Base-by-base conservation (phyloP, 2,888 invertebrate species). In the Sclerodermus sp. region DNA sequence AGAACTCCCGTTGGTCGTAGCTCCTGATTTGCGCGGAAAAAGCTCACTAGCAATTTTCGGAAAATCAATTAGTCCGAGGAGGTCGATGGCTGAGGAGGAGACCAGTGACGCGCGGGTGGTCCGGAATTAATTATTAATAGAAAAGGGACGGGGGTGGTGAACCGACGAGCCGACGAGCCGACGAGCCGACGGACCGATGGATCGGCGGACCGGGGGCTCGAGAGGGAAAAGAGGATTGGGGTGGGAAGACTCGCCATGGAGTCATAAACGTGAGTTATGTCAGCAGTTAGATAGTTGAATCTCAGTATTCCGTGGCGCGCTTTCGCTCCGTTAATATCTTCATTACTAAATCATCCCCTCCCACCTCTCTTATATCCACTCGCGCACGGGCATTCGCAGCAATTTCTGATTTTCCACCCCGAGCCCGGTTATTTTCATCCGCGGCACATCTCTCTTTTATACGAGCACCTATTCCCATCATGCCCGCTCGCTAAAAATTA, bases 231-330 rank as follows among this genome's bases (percentile, higher is more conserved):
- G 46, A 51, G 46, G 51, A 54, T 45, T 38, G 50, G 41, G 42
- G 51, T 52, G 42, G 67, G 62, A 70, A 59, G 63, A 61, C 60
- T 65, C 65, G 60, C 66, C 57, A 67, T 63, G 64, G 69, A 73
- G 76, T 73, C 71, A 70, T 76, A 76, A 76, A 76, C 63, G 66
- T 76, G 76, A 76, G 71, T 75, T 75, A 75, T 75, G 68, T 67
- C 68, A 70, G 74, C 71, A 67, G 75, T 75, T 75, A 74, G 75
- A 76, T 76, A 76, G 76, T 74, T 76, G 76, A 76, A 76, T 76
- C 76, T 76, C 76, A 70, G 76, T 76, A 75, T 76, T 76, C 76
- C 64, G 70, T 69, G 70, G 75, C 70, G 73, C 72, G 69, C 74
- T 71, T 66, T 73, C 62, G 69, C 65, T 72, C 73, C 71, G 76